Percentiles rank a stretch among this genome's conserved stretches.
These are phyloP conservation scores for Gobius niger DNA, from an alignment of 2,113 vertebrate genomes.

Conservation along the genomic window DNA sequence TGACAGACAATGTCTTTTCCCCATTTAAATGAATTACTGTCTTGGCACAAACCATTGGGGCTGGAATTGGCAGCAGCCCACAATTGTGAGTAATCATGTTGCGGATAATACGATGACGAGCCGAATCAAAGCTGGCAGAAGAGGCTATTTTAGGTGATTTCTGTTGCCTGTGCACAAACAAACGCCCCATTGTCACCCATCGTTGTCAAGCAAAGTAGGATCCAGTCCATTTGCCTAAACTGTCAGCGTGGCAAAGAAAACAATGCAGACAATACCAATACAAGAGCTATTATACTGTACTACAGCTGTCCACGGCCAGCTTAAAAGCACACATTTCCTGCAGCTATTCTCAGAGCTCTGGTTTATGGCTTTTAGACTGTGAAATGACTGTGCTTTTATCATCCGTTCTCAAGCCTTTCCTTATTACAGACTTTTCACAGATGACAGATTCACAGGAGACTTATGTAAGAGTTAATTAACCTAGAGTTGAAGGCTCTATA, in stretches of 20 bases:
- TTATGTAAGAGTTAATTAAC: conserved; percentile 11
- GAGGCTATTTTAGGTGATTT: conserved; percentile 55
- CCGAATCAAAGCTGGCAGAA: conserved; percentile 46
- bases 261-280: conserved; percentile 54
- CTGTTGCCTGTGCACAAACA: conserved; percentile 36
- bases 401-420: not conserved
- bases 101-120: conserved; percentile 51
- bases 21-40: conserved; percentile 45
- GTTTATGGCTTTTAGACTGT: conserved; percentile 16
- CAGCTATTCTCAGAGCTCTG: conserved; percentile 10
- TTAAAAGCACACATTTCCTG: conserved; percentile 24
- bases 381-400: conserved; percentile 16
- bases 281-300: conserved; percentile 42
- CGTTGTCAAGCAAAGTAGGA: conserved; percentile 51
- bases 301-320: conserved; percentile 42
- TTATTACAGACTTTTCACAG: conserved; percentile 7
- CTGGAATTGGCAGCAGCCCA: conserved; percentile 39
- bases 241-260: conserved; percentile 38
- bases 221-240: conserved; percentile 45
- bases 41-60: conserved; percentile 31
- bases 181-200: conserved; percentile 39
- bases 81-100: conserved; percentile 57
- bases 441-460: conserved; percentile 1
- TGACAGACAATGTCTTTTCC: conserved; percentile 29
- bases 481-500: not conserved